phyloP scores from a whole-genome alignment of 2,888 invertebrate genomes.

The Leptura quadrifasciata region DNA sequence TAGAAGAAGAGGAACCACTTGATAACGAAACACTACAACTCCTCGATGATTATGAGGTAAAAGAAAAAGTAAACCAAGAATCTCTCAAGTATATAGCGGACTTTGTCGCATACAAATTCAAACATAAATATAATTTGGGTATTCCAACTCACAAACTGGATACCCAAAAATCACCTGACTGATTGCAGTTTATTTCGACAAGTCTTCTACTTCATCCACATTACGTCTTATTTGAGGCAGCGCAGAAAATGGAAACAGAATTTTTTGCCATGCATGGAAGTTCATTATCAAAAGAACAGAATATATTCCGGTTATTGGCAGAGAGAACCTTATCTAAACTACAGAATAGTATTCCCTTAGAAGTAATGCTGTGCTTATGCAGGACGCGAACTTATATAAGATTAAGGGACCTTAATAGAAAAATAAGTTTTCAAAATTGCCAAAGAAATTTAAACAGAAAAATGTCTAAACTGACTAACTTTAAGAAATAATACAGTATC shows the following conservation, averaged over 20 bases:
- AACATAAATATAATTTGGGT: conserved; percentile 42
- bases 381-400: conserved; percentile 31
- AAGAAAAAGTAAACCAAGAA: conserved; percentile 24
- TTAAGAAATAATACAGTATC: too few relatives aligned
- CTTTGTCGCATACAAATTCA: conserved; percentile 42
- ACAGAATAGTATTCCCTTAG: neutral
- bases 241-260: too few relatives aligned
- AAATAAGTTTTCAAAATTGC: conserved; percentile 18
- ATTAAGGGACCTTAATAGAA: conserved; percentile 9
- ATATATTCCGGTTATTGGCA: conserved; percentile 2
- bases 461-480: conserved; percentile 12
- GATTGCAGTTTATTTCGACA: conserved; percentile 33
- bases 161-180: conserved; percentile 20
- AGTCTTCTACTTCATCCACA: conserved; percentile 39
- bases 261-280: conserved; percentile 36
- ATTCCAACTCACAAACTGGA: conserved; percentile 16
- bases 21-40: neutral
- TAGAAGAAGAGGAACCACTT: neutral
- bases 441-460: neutral
- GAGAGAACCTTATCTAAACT: neutral
- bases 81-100: conserved; percentile 14
- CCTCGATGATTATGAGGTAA: neutral
- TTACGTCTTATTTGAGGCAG: conserved; percentile 34
- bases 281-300: conserved; percentile 34
- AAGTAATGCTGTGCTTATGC: conserved; percentile 6